phyloP scores from a whole-genome alignment of 2,113 vertebrate genomes.

The Arenaria interpres region DNA sequence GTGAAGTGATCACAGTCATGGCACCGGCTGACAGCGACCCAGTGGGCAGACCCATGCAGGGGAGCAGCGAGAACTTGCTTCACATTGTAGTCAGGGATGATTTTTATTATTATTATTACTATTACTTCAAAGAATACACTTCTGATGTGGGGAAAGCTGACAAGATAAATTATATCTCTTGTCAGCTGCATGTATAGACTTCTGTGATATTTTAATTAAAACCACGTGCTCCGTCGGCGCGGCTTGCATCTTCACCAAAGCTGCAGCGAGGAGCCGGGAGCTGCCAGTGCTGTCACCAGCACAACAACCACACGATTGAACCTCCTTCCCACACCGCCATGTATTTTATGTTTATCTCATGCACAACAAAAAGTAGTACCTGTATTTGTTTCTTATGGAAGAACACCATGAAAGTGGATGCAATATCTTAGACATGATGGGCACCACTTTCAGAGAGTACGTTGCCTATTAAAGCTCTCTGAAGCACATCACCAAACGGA shows the following conservation, averaged over 20 bases:
- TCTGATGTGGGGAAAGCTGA: constrained; percentile 22
- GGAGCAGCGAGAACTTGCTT: neutral
- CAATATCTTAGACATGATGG: rapidly evolving
- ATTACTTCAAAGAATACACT: neutral
- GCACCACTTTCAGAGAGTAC: rapidly evolving
- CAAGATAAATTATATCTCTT: constrained; percentile 9
- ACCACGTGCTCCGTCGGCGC: neutral
- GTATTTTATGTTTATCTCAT: neutral
- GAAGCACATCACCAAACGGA: rapidly evolving
- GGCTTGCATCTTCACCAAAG: neutral
- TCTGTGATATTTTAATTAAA: constrained; percentile 44
- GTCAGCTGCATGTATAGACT: neutral
- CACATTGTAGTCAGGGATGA: neutral
- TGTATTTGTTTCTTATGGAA: neutral
- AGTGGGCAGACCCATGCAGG: neutral
- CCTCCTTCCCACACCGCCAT: neutral
- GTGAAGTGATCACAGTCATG: rapidly evolving
- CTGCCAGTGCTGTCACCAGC: neutral
- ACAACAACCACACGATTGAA: rapidly evolving
- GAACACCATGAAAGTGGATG: rapidly evolving
- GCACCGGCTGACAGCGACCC: neutral
- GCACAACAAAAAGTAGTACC: neutral
- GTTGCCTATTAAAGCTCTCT: rapidly evolving
- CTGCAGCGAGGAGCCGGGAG: neutral
- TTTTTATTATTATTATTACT: neutral